Base-by-base conservation (phyloP, 2,888 invertebrate species). In the Trilocha varians region DNA sequence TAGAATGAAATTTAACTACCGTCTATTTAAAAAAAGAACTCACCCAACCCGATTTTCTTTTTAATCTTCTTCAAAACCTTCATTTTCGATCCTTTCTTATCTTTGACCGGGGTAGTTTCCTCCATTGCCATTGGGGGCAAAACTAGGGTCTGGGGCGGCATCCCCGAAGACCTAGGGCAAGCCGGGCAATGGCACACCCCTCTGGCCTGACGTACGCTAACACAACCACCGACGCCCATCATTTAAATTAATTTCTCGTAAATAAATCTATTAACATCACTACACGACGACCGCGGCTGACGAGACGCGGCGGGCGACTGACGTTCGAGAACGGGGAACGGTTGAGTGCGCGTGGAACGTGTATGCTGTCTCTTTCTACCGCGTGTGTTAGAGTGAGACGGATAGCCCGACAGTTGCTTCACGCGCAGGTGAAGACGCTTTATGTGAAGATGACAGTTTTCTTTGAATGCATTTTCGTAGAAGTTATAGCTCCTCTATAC, bases 1-100 rank as follows among this genome's bases (percentile, higher is more conserved):
- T n/a, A n/a, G n/a, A n/a, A n/a, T 6, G 25, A 9, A 25, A 2
- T 25, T 25, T 18, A 18, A 5, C 5, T 8, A 18, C 4, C 5
- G 18, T 18, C 5, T 8, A 18, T 5, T 9, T 5, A 25, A 9
- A 9, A 43, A 37, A 43, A 47, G 38, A 76, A 58, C 94, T 90
- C 80, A 95, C 95, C 94, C 75, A 95, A 79, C 62, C 95, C 95
- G 73, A 95, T 95, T 65, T 93, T 93, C 65, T 91, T 91, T 78
- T 95, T 95, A 63, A 95, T 92, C 73, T 95, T 95, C 88, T 95
- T 95, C 50, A 95, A 83, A 48, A 95, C 93, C 87, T 95, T 95
- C 93, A 95, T 95, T 85, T 94, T 95, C 2, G 85, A 85, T 9
- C 84, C 83, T 43, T 86, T 85, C 50, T 82, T 83, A 52, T 83